Percentiles rank a stretch among this genome's conserved stretches.
These are phyloP conservation scores for Porites lobata DNA, from an alignment of 92 coral and sea anemone genomes.

Conservation along the genomic window DNA sequence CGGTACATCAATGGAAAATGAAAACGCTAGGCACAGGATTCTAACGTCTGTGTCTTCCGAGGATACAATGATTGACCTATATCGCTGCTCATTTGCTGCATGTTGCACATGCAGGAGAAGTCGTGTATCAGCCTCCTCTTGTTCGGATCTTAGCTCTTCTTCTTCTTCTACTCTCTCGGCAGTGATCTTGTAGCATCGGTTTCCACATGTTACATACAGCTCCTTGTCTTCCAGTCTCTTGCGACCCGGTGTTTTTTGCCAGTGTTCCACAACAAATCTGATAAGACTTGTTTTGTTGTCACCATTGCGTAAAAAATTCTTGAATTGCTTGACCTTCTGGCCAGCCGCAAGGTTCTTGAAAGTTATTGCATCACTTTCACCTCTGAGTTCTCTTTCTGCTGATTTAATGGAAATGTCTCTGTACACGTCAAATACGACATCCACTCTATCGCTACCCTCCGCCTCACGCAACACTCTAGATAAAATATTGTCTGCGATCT, in stretches of 20 bases:
- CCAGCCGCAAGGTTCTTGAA: slow-evolving; percentile 6
- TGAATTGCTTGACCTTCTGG: slow-evolving; percentile 56
- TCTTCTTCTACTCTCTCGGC: too few species aligned
- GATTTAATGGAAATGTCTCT: slow-evolving; percentile 46
- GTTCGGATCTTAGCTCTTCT: slow-evolving; percentile 41
- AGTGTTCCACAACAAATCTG: slow-evolving; percentile 58
- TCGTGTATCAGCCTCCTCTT: slow-evolving; percentile 57
- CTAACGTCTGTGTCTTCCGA: slow-evolving; percentile 53
- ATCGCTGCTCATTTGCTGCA: not conserved
- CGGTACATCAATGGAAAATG: slow-evolving; percentile 25
- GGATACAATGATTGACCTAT: slow-evolving; percentile 42
- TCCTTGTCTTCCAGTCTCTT: slow-evolving; percentile 38
- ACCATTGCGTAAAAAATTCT: slow-evolving; percentile 39
- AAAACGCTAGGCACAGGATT: slow-evolving; percentile 41
- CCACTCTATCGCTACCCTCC: slow-evolving; percentile 9
- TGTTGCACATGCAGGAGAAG: slow-evolving; percentile 9
- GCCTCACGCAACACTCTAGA: slow-evolving; percentile 44
- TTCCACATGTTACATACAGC: too few species aligned
- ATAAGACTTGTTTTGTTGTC: slow-evolving; percentile 52
- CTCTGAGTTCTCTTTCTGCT: slow-evolving; percentile 43
- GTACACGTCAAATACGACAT: slow-evolving; percentile 10
- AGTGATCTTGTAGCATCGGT: too few species aligned
- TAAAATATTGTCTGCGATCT: too few species aligned
- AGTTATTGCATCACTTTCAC: slow-evolving; percentile 43
- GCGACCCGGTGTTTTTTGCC: slow-evolving; percentile 44